Percentiles rank a stretch among this genome's conserved stretches.
phyloP scores from a whole-genome alignment of 2,113 vertebrate genomes.

The Serilophus lunatus region DNA sequence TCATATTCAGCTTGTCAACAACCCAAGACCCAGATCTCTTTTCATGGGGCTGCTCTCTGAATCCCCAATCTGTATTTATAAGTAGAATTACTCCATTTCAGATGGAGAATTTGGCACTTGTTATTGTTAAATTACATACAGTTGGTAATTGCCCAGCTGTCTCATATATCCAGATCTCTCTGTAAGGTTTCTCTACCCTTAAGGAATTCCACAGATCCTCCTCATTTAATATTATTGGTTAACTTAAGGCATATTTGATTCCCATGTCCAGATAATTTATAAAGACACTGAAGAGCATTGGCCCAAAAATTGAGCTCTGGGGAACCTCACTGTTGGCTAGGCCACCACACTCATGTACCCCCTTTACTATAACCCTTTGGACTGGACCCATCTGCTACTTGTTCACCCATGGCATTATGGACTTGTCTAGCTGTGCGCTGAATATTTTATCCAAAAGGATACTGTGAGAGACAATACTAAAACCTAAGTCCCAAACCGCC shows the following conservation, averaged over 20 bases:
- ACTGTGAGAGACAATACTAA: background rate
- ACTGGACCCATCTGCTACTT: accelerated
- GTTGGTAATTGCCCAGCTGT: background rate
- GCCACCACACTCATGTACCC: accelerated
- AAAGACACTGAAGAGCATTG: background rate
- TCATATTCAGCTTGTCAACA: background rate
- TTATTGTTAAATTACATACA: background rate
- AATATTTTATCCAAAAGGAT: background rate
- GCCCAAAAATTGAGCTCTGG: background rate
- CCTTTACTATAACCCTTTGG: background rate
- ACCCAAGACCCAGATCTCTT: background rate
- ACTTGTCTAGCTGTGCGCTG: background rate
- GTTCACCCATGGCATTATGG: background rate
- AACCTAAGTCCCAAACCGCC: background rate
- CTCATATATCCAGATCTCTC: background rate
- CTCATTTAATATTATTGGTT: background rate
- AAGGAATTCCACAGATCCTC: background rate
- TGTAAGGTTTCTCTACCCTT: background rate
- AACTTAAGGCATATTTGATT: background rate
- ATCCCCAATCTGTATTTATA: accelerated
- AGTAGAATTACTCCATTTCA: background rate
- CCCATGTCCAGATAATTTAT: background rate
- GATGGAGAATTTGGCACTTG: background rate
- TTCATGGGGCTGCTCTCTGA: accelerated
- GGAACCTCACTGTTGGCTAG: background rate